phyloP scores from a whole-genome alignment of 2,797 vertebrate genomes.

The Heliangelus exortis region DNA sequence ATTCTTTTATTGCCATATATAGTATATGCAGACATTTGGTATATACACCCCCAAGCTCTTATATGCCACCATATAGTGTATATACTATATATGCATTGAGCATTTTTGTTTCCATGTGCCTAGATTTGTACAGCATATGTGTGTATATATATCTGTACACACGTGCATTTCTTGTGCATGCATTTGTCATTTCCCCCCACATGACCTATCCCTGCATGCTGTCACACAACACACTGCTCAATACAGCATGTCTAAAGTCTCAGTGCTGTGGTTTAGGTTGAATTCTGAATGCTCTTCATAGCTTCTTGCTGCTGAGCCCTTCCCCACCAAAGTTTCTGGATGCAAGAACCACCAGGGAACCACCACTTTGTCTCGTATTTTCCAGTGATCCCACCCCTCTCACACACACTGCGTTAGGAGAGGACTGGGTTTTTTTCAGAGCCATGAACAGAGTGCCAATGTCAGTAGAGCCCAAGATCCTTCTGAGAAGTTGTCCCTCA shows the following conservation, averaged over 20 bases:
- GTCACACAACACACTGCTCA: fast-evolving
- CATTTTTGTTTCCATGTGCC: conserved; percentile 40
- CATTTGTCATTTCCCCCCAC: background rate
- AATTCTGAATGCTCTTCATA: background rate
- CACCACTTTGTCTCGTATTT: background rate
- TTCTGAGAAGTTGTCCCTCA: background rate
- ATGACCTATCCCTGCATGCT: fast-evolving
- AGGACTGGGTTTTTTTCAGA: background rate
- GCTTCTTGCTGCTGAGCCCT: background rate
- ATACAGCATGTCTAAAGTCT: background rate
- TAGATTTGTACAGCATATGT: background rate
- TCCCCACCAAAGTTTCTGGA: background rate
- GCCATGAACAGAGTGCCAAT: background rate
- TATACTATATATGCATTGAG: background rate
- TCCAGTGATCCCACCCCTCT: background rate
- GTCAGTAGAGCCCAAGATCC: background rate
- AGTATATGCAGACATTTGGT: conserved; percentile 64
- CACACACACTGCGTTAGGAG: fast-evolving
- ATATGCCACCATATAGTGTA: background rate
- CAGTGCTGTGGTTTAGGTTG: background rate
- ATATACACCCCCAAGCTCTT: conserved; percentile 40
- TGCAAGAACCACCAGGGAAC: background rate
- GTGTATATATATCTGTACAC: background rate
- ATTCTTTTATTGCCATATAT: conserved; percentile 43
- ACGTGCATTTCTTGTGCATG: background rate